Evolutionary conservation across 2,113 vertebrate species (phyloP).

Genomic region (Terrapene triunguis): DNA sequence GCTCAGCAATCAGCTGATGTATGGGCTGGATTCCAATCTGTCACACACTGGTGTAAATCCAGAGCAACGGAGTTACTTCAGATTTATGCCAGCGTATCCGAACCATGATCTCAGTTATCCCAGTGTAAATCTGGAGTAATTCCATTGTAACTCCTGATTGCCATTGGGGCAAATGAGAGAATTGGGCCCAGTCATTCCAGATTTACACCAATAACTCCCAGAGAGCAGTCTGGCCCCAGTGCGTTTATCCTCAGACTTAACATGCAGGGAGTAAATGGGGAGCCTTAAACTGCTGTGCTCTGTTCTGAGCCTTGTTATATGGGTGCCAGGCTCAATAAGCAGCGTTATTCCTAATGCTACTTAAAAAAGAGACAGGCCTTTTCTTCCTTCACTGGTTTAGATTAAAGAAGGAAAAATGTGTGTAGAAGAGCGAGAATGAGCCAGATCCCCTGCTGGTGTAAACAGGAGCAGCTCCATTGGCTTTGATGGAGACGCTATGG

Average conservation of each 20-base stretch:
- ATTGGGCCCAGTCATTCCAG: neutral
- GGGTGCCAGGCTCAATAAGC: neutral
- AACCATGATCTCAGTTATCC: neutral
- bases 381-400: neutral
- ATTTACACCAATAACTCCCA: neutral
- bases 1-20: neutral
- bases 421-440: neutral
- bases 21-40: neutral
- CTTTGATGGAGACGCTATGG: neutral
- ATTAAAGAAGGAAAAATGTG: neutral
- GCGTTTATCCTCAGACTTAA: neutral
- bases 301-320: neutral
- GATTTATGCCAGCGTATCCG: neutral
- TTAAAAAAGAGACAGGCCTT: neutral
- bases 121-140: neutral
- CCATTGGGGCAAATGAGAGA: neutral
- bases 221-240: neutral
- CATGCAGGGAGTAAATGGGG: neutral
- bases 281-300: neutral
- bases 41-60: neutral
- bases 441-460: neutral
- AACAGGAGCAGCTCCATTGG: neutral
- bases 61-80: neutral
- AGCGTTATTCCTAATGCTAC: neutral
- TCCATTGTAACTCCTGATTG: neutral